Conservation (phyloP, 2,797 vertebrate genomes). For the Myotis planiceps region DNA sequence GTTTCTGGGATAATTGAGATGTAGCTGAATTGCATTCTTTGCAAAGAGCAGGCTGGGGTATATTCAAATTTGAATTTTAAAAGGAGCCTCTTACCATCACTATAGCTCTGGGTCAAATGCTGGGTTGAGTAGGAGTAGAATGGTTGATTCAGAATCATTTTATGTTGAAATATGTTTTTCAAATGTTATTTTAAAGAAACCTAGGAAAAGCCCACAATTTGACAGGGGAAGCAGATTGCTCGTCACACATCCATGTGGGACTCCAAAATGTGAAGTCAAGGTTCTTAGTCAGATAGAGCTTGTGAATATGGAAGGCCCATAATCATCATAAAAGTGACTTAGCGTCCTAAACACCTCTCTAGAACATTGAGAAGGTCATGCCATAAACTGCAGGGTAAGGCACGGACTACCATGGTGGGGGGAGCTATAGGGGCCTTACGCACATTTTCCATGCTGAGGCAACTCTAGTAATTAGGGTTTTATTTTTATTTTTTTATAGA, state of each 20-base stretch:
- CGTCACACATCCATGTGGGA: neutral
- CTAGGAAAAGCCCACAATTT: neutral
- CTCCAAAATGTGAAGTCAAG: neutral
- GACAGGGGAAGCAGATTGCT: neutral
- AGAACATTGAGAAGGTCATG: neutral
- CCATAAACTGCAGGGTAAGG: neutral
- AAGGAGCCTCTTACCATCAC: neutral
- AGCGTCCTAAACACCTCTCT: neutral
- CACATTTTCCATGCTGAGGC: neutral
- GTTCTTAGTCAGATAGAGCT: neutral
- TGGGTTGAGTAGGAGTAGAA: neutral
- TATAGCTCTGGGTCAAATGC: neutral
- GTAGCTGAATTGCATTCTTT: neutral
- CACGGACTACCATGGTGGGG: neutral
- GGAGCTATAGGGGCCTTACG: neutral
- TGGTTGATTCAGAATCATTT: conserved; percentile 15
- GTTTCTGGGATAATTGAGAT: neutral
- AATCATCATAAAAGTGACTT: neutral
- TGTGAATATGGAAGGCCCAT: neutral
- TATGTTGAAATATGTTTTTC: neutral
- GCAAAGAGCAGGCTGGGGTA: neutral
- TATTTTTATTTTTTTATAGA: neutral
- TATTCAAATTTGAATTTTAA: conserved; percentile 28
- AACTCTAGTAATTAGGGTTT: neutral
- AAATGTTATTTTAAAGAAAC: conserved; percentile 16